Percentiles rank a stretch among this genome's conserved stretches.
phyloP scores from a whole-genome alignment of 2,113 vertebrate genomes.

The Bubo scandiacus region DNA sequence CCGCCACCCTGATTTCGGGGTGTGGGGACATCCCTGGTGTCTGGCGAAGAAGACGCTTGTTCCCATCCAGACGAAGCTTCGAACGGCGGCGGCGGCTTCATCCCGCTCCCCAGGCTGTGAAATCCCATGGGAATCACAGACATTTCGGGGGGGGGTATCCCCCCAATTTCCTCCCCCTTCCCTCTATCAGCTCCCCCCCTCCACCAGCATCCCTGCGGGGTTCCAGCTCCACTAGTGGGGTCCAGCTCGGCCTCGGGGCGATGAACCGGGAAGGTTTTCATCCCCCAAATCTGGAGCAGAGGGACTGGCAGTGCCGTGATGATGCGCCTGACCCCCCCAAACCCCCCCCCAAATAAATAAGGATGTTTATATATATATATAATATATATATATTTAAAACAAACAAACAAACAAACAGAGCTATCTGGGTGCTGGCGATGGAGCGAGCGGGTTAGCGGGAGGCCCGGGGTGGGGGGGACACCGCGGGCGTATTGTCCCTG shows the following conservation, averaged over 20 bases:
- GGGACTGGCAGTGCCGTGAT: too few relatives aligned
- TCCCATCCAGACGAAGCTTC: neutral
- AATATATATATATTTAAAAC: too few relatives aligned
- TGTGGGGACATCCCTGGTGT: neutral
- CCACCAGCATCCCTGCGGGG: neutral
- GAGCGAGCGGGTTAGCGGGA: neutral
- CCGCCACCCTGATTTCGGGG: neutral
- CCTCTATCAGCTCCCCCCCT: too few relatives aligned
- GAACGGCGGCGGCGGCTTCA: rapidly evolving
- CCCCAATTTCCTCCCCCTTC: neutral
- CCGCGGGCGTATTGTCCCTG: neutral
- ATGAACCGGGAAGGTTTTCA: neutral
- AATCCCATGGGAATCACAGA: neutral
- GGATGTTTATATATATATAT: too few relatives aligned
- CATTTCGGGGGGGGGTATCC: rapidly evolving
- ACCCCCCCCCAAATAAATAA: too few relatives aligned
- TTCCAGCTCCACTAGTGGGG: neutral
- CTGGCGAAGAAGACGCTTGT: too few relatives aligned
- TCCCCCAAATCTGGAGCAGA: too few relatives aligned
- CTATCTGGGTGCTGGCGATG: too few relatives aligned
- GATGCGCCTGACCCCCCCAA: too few relatives aligned
- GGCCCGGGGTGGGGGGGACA: neutral
- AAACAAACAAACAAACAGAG: too few relatives aligned
- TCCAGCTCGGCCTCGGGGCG: neutral
- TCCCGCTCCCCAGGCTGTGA: neutral